Evolutionary conservation across 2,113 vertebrate genomes (phyloP).

Genomic region (Galeopterus variegatus): DNA sequence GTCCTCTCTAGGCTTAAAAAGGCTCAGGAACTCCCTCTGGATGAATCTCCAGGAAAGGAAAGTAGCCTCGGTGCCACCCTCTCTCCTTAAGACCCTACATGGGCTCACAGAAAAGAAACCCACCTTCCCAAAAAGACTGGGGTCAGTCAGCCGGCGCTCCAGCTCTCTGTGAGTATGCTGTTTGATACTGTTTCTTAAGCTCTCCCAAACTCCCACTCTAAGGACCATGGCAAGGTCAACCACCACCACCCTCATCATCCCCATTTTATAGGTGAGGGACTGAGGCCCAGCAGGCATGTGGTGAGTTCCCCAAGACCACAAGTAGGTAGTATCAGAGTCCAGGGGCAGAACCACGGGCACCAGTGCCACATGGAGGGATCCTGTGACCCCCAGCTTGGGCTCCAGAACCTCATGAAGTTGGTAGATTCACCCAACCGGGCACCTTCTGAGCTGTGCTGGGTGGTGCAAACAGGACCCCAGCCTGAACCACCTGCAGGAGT

Average conservation of each 20-base stretch:
- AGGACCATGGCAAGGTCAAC: neutral
- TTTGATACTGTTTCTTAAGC: neutral
- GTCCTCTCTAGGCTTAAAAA: neutral
- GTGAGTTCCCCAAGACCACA: neutral
- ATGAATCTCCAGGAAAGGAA: slow-evolving; percentile 2
- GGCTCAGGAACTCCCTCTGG: neutral
- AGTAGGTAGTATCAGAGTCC: neutral
- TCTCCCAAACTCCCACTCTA: neutral
- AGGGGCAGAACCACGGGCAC: neutral
- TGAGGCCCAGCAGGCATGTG: neutral
- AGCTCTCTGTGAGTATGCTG: fast-evolving
- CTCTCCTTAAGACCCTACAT: neutral
- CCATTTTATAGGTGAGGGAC: neutral
- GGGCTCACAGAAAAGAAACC: neutral
- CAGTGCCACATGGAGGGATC: fast-evolving
- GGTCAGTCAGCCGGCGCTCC: neutral
- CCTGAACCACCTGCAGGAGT: too few relatives aligned
- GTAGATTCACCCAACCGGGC: neutral
- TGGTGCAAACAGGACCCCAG: neutral
- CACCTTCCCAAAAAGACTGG: neutral
- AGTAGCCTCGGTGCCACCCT: neutral
- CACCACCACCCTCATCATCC: neutral
- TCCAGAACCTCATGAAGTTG: neutral
- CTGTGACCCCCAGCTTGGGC: neutral
- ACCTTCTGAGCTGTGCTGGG: neutral